phyloP scores from a whole-genome alignment of 1,140 invertebrate species.

The Euschistus heros region DNA sequence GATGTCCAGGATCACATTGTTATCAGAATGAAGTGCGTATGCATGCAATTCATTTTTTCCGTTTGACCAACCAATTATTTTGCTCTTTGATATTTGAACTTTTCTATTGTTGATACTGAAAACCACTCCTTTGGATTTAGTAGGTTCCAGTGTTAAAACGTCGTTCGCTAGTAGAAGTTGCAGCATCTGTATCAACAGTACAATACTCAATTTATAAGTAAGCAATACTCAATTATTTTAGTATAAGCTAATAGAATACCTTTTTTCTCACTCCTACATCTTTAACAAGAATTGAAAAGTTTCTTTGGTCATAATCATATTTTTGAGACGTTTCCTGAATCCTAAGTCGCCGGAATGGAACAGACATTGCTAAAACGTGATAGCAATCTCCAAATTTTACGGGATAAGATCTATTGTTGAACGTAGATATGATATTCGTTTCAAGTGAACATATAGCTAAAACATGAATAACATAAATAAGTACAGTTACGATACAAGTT shows the following conservation, averaged over 20 bases:
- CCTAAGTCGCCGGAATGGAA: conserved; percentile 34
- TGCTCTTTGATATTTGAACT: conserved; percentile 30
- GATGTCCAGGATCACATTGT: conserved; percentile 39
- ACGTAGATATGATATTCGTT: conserved; percentile 43
- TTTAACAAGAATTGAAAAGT: conserved; percentile 35
- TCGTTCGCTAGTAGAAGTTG: conserved; percentile 32
- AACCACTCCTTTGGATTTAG: conserved; percentile 22
- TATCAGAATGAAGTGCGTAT: conserved; percentile 34
- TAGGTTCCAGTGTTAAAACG: conserved; percentile 28
- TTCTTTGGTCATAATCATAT: conserved; percentile 27
- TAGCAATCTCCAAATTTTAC: conserved; percentile 43
- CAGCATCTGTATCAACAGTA: not conserved
- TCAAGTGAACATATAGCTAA: conserved; percentile 49
- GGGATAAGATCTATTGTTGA: conserved; percentile 47
- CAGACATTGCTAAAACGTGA: conserved; percentile 48
- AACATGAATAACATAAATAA: conserved; percentile 26
- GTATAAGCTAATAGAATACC: not conserved
- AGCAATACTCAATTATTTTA: not conserved
- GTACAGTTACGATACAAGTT: not conserved
- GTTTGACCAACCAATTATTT: conserved; percentile 29
- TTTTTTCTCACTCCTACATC: conserved; percentile 33
- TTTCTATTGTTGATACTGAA: conserved; percentile 35
- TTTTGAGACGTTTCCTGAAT: conserved; percentile 24
- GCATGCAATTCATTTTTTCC: conserved; percentile 38
- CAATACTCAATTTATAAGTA: not conserved